Evolutionary conservation across 2,888 invertebrate genomes (phyloP).

Genomic region (Chalcis sispes): DNA sequence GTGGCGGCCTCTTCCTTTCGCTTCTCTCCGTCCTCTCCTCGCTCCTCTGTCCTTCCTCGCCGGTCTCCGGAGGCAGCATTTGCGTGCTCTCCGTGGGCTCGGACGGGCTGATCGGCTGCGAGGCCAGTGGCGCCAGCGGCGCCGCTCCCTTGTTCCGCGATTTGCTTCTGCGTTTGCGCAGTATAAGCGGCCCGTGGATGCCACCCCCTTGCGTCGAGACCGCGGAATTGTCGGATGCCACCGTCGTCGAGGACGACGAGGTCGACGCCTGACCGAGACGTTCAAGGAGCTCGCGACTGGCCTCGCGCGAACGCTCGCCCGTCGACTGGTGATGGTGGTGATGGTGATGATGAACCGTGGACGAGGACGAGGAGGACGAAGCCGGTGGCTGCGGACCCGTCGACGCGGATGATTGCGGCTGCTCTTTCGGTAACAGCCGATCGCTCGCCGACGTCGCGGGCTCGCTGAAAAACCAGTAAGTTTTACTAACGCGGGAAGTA

Average conservation of each 20-base stretch:
- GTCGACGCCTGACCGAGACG: constrained; percentile 69
- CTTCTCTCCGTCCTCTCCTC: constrained; percentile 60
- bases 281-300: constrained; percentile 70
- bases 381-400: neutral
- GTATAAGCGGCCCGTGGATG: constrained; percentile 72
- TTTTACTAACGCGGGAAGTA: constrained; percentile 41
- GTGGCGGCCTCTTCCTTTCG: constrained; percentile 72
- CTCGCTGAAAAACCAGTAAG: constrained; percentile 56
- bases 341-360: constrained; percentile 53
- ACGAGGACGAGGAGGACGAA: constrained; percentile 14
- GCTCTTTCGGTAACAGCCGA: constrained; percentile 36
- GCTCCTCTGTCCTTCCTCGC: constrained; percentile 61
- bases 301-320: constrained; percentile 65
- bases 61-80: constrained; percentile 72
- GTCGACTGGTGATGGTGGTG: constrained; percentile 56
- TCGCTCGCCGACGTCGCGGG: constrained; percentile 35
- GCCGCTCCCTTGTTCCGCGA: constrained; percentile 78
- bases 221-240: constrained; percentile 1
- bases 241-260: constrained; percentile 8
- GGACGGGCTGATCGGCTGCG: constrained; percentile 76
- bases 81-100: constrained; percentile 80
- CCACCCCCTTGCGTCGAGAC: neutral
- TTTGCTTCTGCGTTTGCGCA: constrained; percentile 80
- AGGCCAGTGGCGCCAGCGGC: constrained; percentile 78
- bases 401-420: constrained; percentile 21